Evolutionary conservation across 1,140 invertebrate species (phyloP).

Genomic region (Drosophila parvula): DNA sequence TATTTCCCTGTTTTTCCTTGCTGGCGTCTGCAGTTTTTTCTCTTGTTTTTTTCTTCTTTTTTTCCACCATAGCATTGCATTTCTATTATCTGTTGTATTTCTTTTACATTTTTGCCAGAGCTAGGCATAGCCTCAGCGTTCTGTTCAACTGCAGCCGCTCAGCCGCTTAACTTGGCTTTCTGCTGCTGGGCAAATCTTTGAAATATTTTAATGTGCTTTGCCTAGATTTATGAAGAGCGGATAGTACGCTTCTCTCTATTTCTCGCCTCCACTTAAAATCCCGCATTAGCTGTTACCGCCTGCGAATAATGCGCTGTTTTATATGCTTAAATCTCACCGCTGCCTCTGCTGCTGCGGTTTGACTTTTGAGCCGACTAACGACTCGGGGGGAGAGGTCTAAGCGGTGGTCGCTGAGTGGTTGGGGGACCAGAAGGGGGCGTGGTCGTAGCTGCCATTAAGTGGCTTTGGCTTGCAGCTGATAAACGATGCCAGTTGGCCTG

Average conservation of each 20-base stretch:
- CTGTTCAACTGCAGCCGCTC: conserved; percentile 40
- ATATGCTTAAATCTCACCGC: conserved; percentile 44
- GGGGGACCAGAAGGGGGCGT: conserved; percentile 7
- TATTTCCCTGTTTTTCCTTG: conserved; percentile 32
- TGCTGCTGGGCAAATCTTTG: conserved; percentile 48
- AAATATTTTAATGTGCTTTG: conserved; percentile 64
- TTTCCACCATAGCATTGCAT: conserved; percentile 42
- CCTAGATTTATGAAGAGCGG: conserved; percentile 51
- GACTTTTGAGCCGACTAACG: conserved; percentile 41
- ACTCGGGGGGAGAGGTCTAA: not conserved
- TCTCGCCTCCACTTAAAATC: conserved; percentile 36
- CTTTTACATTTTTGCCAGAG: conserved; percentile 27
- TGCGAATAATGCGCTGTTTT: conserved; percentile 61
- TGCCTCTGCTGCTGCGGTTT: conserved; percentile 32
- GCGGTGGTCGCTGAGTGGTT: not conserved
- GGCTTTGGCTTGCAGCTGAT: conserved; percentile 61
- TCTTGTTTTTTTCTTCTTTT: conserved; percentile 1
- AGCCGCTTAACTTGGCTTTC: conserved; percentile 40
- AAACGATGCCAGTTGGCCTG: conserved; percentile 53
- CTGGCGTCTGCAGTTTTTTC: conserved; percentile 44
- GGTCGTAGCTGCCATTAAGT: conserved; percentile 43
- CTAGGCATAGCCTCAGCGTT: conserved; percentile 42
- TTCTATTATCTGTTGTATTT: conserved; percentile 52
- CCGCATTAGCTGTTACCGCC: conserved; percentile 47
- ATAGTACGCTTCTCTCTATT: conserved; percentile 1